Evolutionary conservation across 1,140 invertebrate species (phyloP), one percentile per base, ranked within the genome.

Genomic region (Kradibia gibbosae): DNA sequence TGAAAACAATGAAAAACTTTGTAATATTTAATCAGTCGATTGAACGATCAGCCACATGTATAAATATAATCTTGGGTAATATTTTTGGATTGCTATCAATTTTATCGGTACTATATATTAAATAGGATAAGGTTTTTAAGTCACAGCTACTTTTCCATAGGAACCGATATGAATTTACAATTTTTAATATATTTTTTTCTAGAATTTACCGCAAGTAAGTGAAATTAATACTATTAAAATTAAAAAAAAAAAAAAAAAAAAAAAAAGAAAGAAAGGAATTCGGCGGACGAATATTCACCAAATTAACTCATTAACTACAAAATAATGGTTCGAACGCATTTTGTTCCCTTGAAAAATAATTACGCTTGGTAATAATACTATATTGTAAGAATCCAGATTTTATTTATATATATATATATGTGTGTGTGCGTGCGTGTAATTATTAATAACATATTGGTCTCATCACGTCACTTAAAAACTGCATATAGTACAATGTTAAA

Each of bases 91-190:
- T 25, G 13, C n/a, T 62, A 13, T 13, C 57, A 13, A 62, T 28
- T n/a, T 62, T 31, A 62, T 62, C 7, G 25, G 1, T 11, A 62
- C 57, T 62, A 62, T 62, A 62, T 62, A 62, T 31, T 62, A 62
- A 62, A 62, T 34, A 4, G 28, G 11, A 62, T 62, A 31, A 13
- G n/a, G n/a, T 31, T 34, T 62, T 34, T 11, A 28, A 31, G 25
- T 7, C 10, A 31, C 57, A 62, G 57, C 34, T 28, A 31, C 11
- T 62, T 62, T 13, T 62, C 28, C 7, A 62, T 62, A 62, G 34
- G 57, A 31, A 62, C 34, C 25, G 34, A 62, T 62, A 62, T 62
- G 28, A 31, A 62, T 62, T 62, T 62, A n/a, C 57, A 31, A 62
- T 62, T 62, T 15, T 28, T 62, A 62, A 28, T 62, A 31, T 62